A percentile compares a stretch with the other conserved stretches of the same genome.
Evolutionary conservation across 2,797 vertebrate species (phyloP).

Genomic region (Enteromius radiatus): DNA sequence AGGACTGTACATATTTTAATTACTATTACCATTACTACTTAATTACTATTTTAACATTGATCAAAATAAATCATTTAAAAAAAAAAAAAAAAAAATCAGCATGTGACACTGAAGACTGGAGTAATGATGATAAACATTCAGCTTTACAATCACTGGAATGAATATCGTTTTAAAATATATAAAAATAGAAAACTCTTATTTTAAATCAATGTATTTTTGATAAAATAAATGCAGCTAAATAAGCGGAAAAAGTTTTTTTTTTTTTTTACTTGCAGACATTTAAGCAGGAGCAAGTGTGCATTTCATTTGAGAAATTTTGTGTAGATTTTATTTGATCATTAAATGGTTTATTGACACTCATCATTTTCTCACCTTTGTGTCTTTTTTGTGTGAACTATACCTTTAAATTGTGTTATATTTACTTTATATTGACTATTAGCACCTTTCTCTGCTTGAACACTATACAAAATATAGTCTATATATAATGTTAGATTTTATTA

Average conservation of each 20-base stretch:
- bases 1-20: too few species aligned
- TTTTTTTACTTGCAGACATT: neutral
- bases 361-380: slow-evolving; percentile 2
- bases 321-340: neutral
- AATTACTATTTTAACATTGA: neutral
- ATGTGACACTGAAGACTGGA: neutral
- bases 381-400: neutral
- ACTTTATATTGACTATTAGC: neutral
- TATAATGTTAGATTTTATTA: neutral
- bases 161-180: neutral
- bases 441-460: neutral
- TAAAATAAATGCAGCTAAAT: neutral
- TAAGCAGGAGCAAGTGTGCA: neutral
- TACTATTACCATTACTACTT: too few species aligned
- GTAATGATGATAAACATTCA: neutral
- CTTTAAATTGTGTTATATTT: neutral
- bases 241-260: too few species aligned
- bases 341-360: neutral
- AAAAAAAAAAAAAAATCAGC: neutral
- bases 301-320: neutral
- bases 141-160: neutral
- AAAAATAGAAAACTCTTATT: neutral
- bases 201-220: neutral
- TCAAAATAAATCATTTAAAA: neutral
- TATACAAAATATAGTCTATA: neutral